Evolutionary conservation across 2,113 vertebrate species (phyloP), one percentile per base, ranked within the genome.

Genomic region (Stercorarius parasiticus): DNA sequence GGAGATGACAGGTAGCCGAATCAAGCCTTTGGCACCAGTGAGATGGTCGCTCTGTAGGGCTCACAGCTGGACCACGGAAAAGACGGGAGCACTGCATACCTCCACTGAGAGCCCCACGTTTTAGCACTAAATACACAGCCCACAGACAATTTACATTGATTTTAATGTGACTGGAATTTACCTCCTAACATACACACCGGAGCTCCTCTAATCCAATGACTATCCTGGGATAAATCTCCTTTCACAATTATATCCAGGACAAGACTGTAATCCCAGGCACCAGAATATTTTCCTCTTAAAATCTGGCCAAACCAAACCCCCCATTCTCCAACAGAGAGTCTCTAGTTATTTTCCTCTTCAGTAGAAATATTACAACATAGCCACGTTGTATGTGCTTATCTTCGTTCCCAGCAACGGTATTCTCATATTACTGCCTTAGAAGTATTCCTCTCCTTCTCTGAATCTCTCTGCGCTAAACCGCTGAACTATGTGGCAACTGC

Each of bases 401-500:
- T 94, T 91, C 32, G 80, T 88, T 85, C 55, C 91, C 89, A 90
- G 93, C 81, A 90, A 80, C 0, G 18, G 34, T 50, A 58, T 92
- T 93, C 91, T 96, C 84, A n/a, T 72, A 76, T 89, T 93, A 77
- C 78, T 87, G 61, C 73, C 78, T 89, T 23, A 85, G 81, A 95
- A 90, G 67, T 80, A 70, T 58, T 91, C 67, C 82, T 70, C 78
- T 90, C 84, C 79, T 83, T 55, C 82, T 76, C 93, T 85, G 87
- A 74, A 85, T 29, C 11, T 29, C 42, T 91, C 66, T 77, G 53
- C 72, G 62, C 77, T 76, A 82, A 95, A 94, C 49, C 91, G 91
- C 76, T 45, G 81, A 97, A 95, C 85, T 84, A 79, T 55, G 78
- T 67, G 89, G 84, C 91, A 95, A 97, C 93, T 80, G 88, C 93